Conservation (phyloP, 2,888 invertebrate species). For the Synergus itoensis region DNA sequence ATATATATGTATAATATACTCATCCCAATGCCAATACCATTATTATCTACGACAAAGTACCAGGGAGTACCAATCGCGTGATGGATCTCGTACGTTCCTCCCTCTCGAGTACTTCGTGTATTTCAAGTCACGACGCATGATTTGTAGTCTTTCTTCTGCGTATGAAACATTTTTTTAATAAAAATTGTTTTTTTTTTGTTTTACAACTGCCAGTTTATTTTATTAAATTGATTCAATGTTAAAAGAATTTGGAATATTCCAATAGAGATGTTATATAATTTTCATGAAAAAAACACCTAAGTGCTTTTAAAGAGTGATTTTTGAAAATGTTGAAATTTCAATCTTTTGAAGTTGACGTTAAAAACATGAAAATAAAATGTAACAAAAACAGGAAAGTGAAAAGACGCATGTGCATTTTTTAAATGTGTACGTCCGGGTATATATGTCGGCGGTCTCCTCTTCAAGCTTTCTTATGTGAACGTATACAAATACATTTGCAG, state of each 20-base stretch:
- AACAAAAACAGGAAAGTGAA: too few relatives aligned
- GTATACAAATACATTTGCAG: neutral
- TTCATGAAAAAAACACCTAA: too few relatives aligned
- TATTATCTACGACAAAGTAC: slow-evolving; percentile 25
- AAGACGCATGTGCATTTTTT: neutral
- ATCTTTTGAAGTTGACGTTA: neutral
- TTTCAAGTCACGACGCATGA: neutral
- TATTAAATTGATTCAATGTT: too few relatives aligned
- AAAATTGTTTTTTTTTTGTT: too few relatives aligned
- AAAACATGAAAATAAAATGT: neutral
- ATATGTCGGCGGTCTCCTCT: neutral
- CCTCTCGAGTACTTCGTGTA: neutral
- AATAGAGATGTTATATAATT: too few relatives aligned
- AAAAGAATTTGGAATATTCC: too few relatives aligned
- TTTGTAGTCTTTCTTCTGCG: neutral
- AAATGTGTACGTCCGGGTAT: neutral
- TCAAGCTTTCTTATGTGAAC: neutral
- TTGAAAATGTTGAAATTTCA: neutral
- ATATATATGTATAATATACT: neutral
- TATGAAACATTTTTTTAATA: too few relatives aligned
- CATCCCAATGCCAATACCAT: neutral
- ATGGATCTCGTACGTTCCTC: neutral
- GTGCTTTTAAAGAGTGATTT: too few relatives aligned
- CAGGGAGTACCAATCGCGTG: slow-evolving; percentile 35
- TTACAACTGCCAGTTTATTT: too few relatives aligned